Evolutionary conservation across 2,888 invertebrate species (phyloP), one percentile per base, ranked within the genome.

Genomic region (Drosophila pullipes): DNA sequence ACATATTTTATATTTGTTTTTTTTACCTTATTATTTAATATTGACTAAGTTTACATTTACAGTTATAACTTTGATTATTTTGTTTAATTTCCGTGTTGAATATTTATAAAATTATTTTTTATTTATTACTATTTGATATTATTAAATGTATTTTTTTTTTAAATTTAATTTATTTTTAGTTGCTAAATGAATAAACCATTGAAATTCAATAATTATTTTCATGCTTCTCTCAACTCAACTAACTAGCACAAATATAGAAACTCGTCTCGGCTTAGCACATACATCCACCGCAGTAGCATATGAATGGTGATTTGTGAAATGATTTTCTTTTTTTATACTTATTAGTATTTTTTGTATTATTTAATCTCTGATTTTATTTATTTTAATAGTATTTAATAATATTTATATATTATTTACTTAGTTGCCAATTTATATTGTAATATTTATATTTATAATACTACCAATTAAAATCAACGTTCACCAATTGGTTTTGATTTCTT

Each of bases 101-200:
- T 69, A 79, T 76, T 78, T 81, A 81, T 79, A 67, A 33, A 61
- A 66, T 30, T 70, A 68, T 68, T 75, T 76, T 44, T 44, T 81
- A 71, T 76, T 77, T 79, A 80, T 81, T 81, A 54, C 67, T 64
- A 66, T 66, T 62, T 69, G 68, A 74, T 85, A 83, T 78, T 72
- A 73, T 54, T 78, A 61, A 85, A 78, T 83, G 69, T 69, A 69
- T 50, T 52, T 50, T 35, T 57, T 50, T 50, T 50, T 5, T 22
- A 22, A 13, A 35, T 13, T 10, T 28, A 50, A 63, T 37, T 65
- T 41, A 22, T 44, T 62, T 69, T 37, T 68, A 76, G 35, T 64
- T 73, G 30, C 18, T 63, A 49, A 64, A 50, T 30, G 7, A 68
- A 76, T 80, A 78, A 75, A 64, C 39, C 25, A 58, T 49, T 33